These are phyloP conservation scores for Pteruthius melanotis DNA, from an alignment of 2,113 vertebrate genomes.

Conservation along the genomic window DNA sequence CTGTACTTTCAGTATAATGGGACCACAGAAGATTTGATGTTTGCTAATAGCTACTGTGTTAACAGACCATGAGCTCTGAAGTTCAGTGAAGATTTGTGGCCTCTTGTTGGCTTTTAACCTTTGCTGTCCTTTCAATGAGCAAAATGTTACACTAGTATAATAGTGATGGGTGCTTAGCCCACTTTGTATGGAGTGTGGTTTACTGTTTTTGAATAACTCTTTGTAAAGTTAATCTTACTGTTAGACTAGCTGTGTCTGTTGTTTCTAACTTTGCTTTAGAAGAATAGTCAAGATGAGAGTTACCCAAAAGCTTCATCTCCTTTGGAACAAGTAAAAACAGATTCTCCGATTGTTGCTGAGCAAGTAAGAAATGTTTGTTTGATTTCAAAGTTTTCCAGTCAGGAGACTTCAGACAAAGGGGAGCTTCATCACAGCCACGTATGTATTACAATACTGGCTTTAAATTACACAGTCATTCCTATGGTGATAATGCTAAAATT, in stretches of 20 bases:
- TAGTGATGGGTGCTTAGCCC: not conserved
- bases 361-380: constrained; percentile 70
- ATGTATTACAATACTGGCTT: constrained; percentile 10
- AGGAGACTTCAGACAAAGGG: constrained; percentile 40
- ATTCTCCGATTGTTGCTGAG: constrained; percentile 63
- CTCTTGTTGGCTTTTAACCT: constrained; percentile 32
- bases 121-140: not conserved
- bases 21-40: not conserved
- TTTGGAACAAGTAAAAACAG: constrained; percentile 68
- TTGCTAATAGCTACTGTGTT: constrained; percentile 11
- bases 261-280: constrained; percentile 68
- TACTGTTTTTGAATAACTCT: constrained; percentile 7
- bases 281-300: constrained; percentile 60
- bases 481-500: not conserved
- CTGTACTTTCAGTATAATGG: not conserved
- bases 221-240: not conserved
- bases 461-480: not conserved
- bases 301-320: constrained; percentile 67
- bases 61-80: not conserved
- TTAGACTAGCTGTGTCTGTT: not conserved
- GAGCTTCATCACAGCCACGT: constrained; percentile 31
- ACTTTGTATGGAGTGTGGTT: not conserved
- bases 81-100: constrained; percentile 17
- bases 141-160: not conserved
- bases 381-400: constrained; percentile 38